Percentiles rank a stretch among this genome's conserved stretches.
Evolutionary conservation across 2,113 vertebrate genomes (phyloP).

Genomic region (Menidia beryllina): DNA sequence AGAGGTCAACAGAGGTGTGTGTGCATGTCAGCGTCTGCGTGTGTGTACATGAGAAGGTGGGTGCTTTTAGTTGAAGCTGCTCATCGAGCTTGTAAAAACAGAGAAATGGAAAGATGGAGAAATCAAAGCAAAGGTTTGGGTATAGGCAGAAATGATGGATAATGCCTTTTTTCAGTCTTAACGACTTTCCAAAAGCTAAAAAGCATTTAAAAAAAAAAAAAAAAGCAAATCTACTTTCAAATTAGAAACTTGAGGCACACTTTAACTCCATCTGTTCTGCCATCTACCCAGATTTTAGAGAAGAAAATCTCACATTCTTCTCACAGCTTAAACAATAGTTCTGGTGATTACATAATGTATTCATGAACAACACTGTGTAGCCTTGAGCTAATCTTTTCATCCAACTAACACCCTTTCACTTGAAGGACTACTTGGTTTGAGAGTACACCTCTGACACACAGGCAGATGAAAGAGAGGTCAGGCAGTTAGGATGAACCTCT

Average conservation of each 20-base stretch:
- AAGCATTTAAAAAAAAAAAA: conserved; percentile 13
- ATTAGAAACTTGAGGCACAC: not conserved
- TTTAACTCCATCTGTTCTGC: not conserved
- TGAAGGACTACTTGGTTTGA: conserved; percentile 21
- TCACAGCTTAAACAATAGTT: not conserved
- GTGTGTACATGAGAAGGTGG: conserved; percentile 19
- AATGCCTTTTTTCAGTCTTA: conserved; percentile 20
- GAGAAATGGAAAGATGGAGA: conserved; percentile 11
- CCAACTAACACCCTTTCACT: conserved; percentile 1
- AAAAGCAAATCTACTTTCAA: not conserved
- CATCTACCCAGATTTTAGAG: not conserved
- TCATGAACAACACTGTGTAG: not conserved
- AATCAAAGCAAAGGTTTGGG: conserved; percentile 6
- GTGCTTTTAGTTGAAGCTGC: conserved; percentile 15
- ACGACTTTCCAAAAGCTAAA: conserved; percentile 25
- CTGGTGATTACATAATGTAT: not conserved
- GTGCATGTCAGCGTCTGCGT: not conserved
- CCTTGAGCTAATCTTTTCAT: not conserved
- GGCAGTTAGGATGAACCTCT: conserved; percentile 36
- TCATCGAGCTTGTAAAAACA: conserved; percentile 12
- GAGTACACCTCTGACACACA: conserved; percentile 38
- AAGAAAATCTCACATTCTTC: not conserved
- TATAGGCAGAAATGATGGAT: conserved; percentile 26
- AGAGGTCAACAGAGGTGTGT: conserved; percentile 73
- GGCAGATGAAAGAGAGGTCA: conserved; percentile 67